Conservation (phyloP, 2,113 vertebrate species). For the Acanthochromis polyacanthus region DNA sequence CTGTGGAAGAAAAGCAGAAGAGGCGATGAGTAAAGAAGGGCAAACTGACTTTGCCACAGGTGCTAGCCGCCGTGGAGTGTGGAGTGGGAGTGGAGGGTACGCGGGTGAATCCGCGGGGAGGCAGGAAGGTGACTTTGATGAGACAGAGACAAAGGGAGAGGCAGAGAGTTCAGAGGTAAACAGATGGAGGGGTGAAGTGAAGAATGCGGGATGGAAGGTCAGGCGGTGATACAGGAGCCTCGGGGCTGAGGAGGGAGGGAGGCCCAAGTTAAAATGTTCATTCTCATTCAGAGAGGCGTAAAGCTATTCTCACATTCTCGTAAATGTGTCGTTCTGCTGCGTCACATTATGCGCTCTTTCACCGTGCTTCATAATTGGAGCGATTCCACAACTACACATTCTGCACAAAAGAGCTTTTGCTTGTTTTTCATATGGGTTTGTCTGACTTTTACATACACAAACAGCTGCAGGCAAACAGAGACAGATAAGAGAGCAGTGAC, state of each 20-base stretch:
- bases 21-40: constrained; percentile 19
- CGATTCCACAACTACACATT: not conserved
- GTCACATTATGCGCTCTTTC: not conserved
- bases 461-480: constrained; percentile 47
- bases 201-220: constrained; percentile 59
- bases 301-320: not conserved
- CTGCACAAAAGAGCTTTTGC: not conserved
- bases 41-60: constrained; percentile 58
- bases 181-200: constrained; percentile 69
- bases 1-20: not conserved
- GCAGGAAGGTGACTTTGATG: constrained; percentile 73
- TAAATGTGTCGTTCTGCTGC: not conserved
- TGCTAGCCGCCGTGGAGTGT: constrained; percentile 30
- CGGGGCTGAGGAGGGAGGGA: not conserved
- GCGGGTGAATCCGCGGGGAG: constrained; percentile 50
- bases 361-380: not conserved
- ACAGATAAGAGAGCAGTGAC: constrained; percentile 41
- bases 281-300: constrained; percentile 4
- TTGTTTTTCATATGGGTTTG: constrained; percentile 10
- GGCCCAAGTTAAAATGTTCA: not conserved
- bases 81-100: constrained; percentile 26
- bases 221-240: constrained; percentile 34
- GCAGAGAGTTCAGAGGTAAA: constrained; percentile 57
- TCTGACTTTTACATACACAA: constrained; percentile 14
- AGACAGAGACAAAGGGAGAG: constrained; percentile 31